Conservation (phyloP, 92 coral and sea anemone species). For the Parazoanthus darwini region DNA sequence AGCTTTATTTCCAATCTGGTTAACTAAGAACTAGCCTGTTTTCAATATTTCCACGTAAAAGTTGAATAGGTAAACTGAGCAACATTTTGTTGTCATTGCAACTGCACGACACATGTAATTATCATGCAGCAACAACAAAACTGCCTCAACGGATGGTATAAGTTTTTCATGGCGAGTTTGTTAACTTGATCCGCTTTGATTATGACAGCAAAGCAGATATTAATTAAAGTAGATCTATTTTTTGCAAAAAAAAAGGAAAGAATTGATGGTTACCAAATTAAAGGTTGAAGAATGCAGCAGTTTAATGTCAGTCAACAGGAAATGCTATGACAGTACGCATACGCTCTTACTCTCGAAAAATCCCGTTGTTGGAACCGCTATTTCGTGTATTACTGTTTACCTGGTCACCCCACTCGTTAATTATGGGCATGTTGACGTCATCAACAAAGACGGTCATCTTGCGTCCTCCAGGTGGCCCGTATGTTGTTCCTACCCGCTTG, state of each 20-base stretch:
- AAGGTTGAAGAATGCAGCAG: neutral
- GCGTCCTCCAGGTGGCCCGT: conserved; percentile 95
- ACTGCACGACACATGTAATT: neutral
- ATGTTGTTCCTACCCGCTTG: conserved; percentile 92
- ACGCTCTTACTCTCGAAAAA: too few species aligned
- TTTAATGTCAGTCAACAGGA: neutral
- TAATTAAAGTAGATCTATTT: neutral
- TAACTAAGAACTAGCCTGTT: too few species aligned
- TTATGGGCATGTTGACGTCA: conserved; percentile 87
- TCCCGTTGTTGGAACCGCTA: too few species aligned
- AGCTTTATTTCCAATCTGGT: too few species aligned
- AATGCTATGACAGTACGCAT: neutral
- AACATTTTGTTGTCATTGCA: too few species aligned
- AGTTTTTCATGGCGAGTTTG: neutral
- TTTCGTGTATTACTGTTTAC: conserved; percentile 21
- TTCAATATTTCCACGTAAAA: too few species aligned
- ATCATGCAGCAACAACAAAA: neutral
- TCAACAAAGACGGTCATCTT: conserved; percentile 86
- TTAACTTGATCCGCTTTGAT: neutral
- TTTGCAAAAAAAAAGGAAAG: neutral
- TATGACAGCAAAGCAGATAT: too few species aligned
- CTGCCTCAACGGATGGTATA: neutral
- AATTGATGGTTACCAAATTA: neutral
- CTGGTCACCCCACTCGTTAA: conserved; percentile 96
- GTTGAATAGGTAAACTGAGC: too few species aligned